phyloP scores from a whole-genome alignment of 2,888 invertebrate species.

The Rugalucina vietnamica region DNA sequence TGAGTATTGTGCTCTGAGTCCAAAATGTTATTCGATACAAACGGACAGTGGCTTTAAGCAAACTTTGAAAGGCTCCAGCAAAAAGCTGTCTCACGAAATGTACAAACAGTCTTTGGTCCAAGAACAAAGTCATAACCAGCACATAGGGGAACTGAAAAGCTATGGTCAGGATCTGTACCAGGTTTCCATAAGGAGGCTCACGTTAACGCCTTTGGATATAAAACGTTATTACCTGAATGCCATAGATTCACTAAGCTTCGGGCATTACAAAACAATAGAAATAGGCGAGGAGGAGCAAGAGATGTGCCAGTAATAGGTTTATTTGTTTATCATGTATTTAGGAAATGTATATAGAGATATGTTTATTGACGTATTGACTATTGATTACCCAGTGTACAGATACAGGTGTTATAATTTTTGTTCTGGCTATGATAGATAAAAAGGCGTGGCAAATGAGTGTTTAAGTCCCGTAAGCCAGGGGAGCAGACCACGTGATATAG shows the following conservation, averaged over 20 bases:
- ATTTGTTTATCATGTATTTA: too few relatives aligned
- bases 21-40: slow-evolving; percentile 14
- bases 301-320: background rate
- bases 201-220: background rate
- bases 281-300: background rate
- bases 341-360: too few relatives aligned
- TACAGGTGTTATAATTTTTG: too few relatives aligned
- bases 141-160: background rate
- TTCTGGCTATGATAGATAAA: too few relatives aligned
- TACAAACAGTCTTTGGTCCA: background rate
- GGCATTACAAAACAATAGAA: background rate
- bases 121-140: background rate
- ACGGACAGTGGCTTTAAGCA: slow-evolving; percentile 10
- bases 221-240: background rate
- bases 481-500: too few relatives aligned
- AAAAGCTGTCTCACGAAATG: background rate
- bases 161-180: too few relatives aligned
- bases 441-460: too few relatives aligned
- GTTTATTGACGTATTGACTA: too few relatives aligned
- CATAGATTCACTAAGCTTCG: background rate
- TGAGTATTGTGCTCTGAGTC: background rate
- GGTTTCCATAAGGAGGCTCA: background rate
- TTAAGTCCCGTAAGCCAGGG: too few relatives aligned
- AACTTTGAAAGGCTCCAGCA: background rate
- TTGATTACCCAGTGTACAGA: too few relatives aligned